Evolutionary conservation across 2,113 vertebrate genomes (phyloP).

Genomic region (Corythaixoides concolor): DNA sequence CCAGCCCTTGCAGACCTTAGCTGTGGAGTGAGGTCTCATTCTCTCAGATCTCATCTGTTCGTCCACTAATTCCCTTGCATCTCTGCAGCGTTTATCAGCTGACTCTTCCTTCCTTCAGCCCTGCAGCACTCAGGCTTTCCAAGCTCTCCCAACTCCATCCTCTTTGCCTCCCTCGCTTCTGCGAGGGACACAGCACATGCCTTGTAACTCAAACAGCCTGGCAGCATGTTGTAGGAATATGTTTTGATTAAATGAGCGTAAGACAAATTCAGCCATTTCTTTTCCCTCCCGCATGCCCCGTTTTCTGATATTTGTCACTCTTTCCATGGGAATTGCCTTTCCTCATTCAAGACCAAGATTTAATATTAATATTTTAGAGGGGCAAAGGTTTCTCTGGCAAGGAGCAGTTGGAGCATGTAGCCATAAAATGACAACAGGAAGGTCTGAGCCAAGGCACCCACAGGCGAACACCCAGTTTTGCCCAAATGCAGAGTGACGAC

Average conservation of each 20-base stretch:
- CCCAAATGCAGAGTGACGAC: fast-evolving
- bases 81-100: not conserved
- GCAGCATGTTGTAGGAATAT: not conserved
- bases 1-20: not conserved
- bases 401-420: not conserved
- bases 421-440: fast-evolving
- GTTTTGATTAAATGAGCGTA: not conserved
- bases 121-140: not conserved
- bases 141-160: not conserved
- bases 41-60: not conserved
- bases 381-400: not conserved
- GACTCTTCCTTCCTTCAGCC: not conserved
- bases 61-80: not conserved
- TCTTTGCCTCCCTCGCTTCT: not conserved
- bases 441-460: not conserved
- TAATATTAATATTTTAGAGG: not conserved
- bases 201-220: not conserved
- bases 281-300: not conserved
- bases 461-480: fast-evolving
- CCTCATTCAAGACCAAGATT: not conserved
- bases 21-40: not conserved
- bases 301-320: not conserved
- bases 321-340: not conserved
- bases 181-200: not conserved
- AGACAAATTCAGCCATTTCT: not conserved